These are phyloP conservation scores for Melinaea marsaeus DNA, from an alignment of 2,888 invertebrate species.

Conservation along the genomic window DNA sequence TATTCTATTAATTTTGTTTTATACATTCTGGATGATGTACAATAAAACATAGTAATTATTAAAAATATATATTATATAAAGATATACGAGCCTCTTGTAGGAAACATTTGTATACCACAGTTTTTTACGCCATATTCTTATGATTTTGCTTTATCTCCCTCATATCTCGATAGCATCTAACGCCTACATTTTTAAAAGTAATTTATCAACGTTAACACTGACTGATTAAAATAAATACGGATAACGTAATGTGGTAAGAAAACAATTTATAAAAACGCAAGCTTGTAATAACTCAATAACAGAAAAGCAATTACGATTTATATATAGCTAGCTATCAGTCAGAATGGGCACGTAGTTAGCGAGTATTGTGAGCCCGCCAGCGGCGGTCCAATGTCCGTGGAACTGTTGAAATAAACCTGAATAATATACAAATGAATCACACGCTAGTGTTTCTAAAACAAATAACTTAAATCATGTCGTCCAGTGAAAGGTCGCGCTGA, in stretches of 20 bases:
- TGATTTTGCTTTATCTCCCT: neutral
- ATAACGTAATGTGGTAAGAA: slow-evolving; percentile 32
- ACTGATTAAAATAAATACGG: slow-evolving; percentile 25
- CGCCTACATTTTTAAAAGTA: slow-evolving; percentile 6
- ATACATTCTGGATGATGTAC: too few relatives aligned
- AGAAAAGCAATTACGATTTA: slow-evolving; percentile 37
- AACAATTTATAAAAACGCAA: slow-evolving; percentile 26
- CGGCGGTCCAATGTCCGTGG: slow-evolving; percentile 46
- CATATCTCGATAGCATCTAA: neutral
- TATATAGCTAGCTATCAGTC: slow-evolving; percentile 39
- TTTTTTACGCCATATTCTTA: neutral
- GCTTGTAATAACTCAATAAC: slow-evolving; percentile 38
- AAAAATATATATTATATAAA: too few relatives aligned
- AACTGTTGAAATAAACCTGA: slow-evolving; percentile 51
- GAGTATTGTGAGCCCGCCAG: slow-evolving; percentile 43
- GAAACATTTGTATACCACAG: neutral
- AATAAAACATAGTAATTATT: too few relatives aligned
- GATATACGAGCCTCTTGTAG: too few relatives aligned
- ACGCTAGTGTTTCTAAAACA: slow-evolving; percentile 46
- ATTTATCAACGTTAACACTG: slow-evolving; percentile 15
- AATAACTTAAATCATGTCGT: slow-evolving; percentile 49
- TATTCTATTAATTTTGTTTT: too few relatives aligned
- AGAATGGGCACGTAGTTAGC: slow-evolving; percentile 26
- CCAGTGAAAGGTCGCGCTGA: slow-evolving; percentile 48
- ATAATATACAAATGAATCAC: slow-evolving; percentile 64